phyloP scores from a whole-genome alignment of 2,113 vertebrate genomes.

The Maccullochella peelii region DNA sequence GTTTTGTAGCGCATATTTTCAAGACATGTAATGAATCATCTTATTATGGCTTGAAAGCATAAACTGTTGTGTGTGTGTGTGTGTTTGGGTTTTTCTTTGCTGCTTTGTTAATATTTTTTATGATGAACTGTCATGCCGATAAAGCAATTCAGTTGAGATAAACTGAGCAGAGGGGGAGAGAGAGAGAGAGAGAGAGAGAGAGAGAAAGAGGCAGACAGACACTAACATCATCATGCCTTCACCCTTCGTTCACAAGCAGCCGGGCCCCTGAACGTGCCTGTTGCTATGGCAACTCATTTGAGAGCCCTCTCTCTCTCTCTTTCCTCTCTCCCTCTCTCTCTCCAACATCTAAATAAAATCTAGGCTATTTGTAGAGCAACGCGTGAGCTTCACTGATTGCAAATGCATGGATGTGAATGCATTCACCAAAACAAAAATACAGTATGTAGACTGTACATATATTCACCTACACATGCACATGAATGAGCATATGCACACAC shows the following conservation, averaged over 20 bases:
- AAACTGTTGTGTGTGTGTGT: not conserved
- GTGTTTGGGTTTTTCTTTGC: not conserved
- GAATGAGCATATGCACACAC: not conserved
- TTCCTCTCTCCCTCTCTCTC: constrained; percentile 33
- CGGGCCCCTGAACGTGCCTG: constrained; percentile 78
- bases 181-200: constrained; percentile 16
- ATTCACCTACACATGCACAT: not conserved
- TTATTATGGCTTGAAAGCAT: not conserved
- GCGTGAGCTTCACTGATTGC: constrained; percentile 50
- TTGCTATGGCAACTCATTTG: constrained; percentile 84
- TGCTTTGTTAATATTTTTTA: constrained; percentile 1
- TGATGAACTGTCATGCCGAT: constrained; percentile 14
- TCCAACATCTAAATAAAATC: constrained; percentile 84
- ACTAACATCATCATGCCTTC: constrained; percentile 65
- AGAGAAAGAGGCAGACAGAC: constrained; percentile 44
- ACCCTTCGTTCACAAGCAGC: constrained; percentile 61
- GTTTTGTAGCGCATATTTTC: not conserved
- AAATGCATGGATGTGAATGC: constrained; percentile 40
- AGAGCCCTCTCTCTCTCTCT: constrained; percentile 49
- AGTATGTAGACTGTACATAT: not conserved
- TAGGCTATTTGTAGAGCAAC: constrained; percentile 80
- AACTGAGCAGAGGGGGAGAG: not conserved
- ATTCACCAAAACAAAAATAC: constrained; percentile 35
- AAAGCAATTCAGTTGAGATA: not conserved
- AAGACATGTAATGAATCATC: constrained; percentile 11